A percentile compares a stretch with the other conserved stretches of the same genome.
phyloP scores from a whole-genome alignment of 2,113 vertebrate genomes.

The Apeltes quadracus region DNA sequence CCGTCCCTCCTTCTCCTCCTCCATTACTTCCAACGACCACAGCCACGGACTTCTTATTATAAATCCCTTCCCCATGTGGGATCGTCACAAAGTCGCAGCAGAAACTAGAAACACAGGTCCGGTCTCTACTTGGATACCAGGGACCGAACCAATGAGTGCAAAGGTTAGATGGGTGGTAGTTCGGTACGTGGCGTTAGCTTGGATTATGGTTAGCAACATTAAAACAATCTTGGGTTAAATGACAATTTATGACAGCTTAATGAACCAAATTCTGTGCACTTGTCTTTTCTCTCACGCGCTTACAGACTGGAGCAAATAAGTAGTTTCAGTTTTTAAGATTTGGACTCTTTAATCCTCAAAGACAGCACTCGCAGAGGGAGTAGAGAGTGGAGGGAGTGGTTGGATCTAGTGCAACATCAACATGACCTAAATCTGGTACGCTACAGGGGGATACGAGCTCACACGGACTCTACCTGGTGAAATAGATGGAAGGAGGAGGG shows the following conservation, averaged over 20 bases:
- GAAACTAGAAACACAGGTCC: background rate
- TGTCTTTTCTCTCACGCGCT: background rate
- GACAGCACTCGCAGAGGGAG: background rate
- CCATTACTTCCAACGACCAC: conserved; percentile 52
- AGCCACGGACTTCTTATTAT: background rate
- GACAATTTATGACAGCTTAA: background rate
- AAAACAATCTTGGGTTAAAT: background rate
- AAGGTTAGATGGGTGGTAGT: conserved; percentile 48
- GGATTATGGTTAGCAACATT: conserved; percentile 37
- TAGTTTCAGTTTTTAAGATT: background rate
- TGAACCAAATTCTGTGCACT: background rate
- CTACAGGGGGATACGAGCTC: conserved; percentile 12
- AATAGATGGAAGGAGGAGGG: conserved; percentile 12
- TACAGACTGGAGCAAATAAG: background rate
- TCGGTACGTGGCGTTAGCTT: conserved; percentile 38
- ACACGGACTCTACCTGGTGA: conserved; percentile 30
- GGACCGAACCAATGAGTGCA: conserved; percentile 3
- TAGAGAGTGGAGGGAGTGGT: conserved; percentile 18
- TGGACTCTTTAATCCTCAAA: background rate
- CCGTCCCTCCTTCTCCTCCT: conserved; percentile 50
- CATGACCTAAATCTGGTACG: conserved; percentile 31
- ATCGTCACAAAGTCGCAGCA: background rate
- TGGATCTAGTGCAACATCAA: conserved; percentile 36
- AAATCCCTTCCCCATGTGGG: background rate
- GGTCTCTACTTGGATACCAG: background rate